These are phyloP conservation scores for Panthera tigris DNA, from an alignment of 2,113 vertebrate genomes.

Conservation along the genomic window DNA sequence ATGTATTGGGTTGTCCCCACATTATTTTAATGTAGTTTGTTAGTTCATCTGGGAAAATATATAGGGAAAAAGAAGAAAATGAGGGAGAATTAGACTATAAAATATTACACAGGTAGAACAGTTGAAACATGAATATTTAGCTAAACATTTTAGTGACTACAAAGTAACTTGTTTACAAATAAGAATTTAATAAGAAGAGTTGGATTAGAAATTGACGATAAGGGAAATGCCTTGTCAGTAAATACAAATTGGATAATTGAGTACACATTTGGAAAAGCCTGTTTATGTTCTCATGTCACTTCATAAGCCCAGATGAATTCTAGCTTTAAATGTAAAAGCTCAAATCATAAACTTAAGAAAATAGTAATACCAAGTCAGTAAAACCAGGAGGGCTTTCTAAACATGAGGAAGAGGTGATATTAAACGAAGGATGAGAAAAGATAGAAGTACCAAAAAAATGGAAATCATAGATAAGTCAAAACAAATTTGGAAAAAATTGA, in stretches of 20 bases:
- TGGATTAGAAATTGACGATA: background rate
- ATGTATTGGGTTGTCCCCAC: background rate
- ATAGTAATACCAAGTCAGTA: background rate
- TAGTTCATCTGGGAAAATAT: slow-evolving; percentile 5
- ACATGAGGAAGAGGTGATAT: background rate
- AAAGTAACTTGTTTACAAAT: background rate
- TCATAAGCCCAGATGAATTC: slow-evolving; percentile 1
- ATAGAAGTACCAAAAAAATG: slow-evolving; percentile 14
- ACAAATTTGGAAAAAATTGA: background rate
- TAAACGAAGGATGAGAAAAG: background rate
- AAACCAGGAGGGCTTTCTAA: background rate
- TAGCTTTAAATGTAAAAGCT: slow-evolving; percentile 13
- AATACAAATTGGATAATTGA: background rate
- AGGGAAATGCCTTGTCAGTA: slow-evolving; percentile 34
- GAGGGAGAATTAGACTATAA: background rate
- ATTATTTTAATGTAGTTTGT: background rate
- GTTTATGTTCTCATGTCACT: background rate
- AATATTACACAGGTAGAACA: background rate
- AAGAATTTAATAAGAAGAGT: slow-evolving; percentile 1
- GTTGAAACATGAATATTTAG: slow-evolving; percentile 10
- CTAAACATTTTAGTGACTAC: slow-evolving; percentile 19
- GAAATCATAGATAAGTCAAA: background rate
- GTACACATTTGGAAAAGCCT: slow-evolving; percentile 21
- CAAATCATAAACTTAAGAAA: background rate
- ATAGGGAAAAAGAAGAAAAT: background rate